Conservation (phyloP, 2,797 vertebrate species). For the Myotis planiceps region DNA sequence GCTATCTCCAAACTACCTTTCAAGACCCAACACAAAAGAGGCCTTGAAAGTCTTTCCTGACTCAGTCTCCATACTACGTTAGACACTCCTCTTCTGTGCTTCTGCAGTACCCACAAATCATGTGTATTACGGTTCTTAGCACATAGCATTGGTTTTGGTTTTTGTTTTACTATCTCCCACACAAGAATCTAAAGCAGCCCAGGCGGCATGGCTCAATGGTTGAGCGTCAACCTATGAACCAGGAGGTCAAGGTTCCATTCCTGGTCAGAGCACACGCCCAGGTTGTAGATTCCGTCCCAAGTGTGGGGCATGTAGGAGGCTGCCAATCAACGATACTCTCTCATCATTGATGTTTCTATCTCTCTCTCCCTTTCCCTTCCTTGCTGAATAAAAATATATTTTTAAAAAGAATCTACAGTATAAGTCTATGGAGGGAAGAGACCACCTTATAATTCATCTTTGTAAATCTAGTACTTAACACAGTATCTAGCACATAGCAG, state of each 20-base stretch:
- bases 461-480: neutral
- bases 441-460: neutral
- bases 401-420: neutral
- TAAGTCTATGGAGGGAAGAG: neutral
- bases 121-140: neutral
- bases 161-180: neutral
- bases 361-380: too few relatives aligned
- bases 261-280: too few relatives aligned
- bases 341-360: too few relatives aligned
- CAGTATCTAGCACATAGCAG: neutral
- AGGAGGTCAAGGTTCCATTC: too few relatives aligned
- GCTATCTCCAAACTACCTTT: neutral
- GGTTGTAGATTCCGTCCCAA: too few relatives aligned
- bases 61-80: neutral
- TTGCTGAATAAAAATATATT: too few relatives aligned
- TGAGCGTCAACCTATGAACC: too few relatives aligned
- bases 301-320: too few relatives aligned
- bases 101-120: neutral
- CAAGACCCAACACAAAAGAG: neutral
- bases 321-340: too few relatives aligned
- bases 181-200: neutral
- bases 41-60: neutral
- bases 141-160: neutral
- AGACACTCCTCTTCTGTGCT: neutral
- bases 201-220: too few relatives aligned